Evolutionary conservation across 1,140 invertebrate species (phyloP).

Genomic region (Zophobas morio): DNA sequence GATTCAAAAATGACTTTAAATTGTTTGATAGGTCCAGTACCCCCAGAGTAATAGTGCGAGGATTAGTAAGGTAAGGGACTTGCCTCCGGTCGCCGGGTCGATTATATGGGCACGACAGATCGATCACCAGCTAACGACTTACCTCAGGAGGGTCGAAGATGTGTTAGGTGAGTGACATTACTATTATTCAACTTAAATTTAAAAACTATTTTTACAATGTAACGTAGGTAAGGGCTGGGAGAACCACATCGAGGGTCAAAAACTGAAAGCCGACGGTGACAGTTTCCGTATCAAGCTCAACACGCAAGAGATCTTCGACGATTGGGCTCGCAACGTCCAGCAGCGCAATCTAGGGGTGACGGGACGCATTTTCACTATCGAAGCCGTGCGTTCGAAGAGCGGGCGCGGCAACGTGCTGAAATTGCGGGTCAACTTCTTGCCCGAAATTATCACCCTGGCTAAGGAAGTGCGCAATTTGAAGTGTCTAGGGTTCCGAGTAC

Average conservation of each 20-base stretch:
- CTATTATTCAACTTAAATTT: neutral
- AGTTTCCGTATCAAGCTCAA: conserved; percentile 97
- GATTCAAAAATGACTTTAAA: neutral
- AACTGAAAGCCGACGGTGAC: conserved; percentile 97
- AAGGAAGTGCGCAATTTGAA: conserved; percentile 99
- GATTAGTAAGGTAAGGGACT: conserved; percentile 91
- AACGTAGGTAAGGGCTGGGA: conserved; percentile 95
- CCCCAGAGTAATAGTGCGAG: conserved; percentile 92
- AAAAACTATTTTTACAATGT: neutral
- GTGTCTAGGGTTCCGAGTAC: conserved; percentile 96
- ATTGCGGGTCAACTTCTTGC: conserved; percentile 96
- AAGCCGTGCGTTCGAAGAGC: conserved; percentile 85
- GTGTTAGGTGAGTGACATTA: conserved; percentile 80
- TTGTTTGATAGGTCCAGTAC: conserved; percentile 85
- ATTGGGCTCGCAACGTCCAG: conserved; percentile 96
- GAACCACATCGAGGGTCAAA: conserved; percentile 98
- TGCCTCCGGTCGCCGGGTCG: conserved; percentile 96
- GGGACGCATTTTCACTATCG: conserved; percentile 95
- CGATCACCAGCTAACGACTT: conserved; percentile 97
- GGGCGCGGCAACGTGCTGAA: conserved; percentile 92
- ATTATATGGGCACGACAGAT: conserved; percentile 99
- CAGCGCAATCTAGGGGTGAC: conserved; percentile 94
- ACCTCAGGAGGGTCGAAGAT: conserved; percentile 96
- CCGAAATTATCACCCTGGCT: conserved; percentile 97
- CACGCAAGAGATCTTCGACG: conserved; percentile 97